phyloP scores from a whole-genome alignment of 2,113 vertebrate genomes.

The Chlamydotis undulata region DNA sequence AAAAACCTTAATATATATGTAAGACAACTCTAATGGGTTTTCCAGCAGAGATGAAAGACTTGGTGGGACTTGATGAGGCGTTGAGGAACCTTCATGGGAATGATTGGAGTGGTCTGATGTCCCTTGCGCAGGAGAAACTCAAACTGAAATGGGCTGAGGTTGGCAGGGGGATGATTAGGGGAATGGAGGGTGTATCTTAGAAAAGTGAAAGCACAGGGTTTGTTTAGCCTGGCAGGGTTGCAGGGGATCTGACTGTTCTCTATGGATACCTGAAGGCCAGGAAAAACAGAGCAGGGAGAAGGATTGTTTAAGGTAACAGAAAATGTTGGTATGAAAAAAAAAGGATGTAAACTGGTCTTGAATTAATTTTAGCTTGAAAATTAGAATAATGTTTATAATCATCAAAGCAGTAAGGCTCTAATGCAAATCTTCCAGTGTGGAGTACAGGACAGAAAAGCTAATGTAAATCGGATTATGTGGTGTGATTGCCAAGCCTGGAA shows the following conservation, averaged over 20 bases:
- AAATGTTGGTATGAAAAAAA: background rate
- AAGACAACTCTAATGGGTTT: background rate
- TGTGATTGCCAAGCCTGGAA: background rate
- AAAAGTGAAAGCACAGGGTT: background rate
- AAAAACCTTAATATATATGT: background rate
- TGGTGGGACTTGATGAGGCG: fast-evolving
- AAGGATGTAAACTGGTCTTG: background rate
- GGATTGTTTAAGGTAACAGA: background rate
- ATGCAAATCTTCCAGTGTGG: background rate
- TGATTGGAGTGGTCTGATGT: background rate
- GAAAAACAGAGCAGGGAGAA: background rate
- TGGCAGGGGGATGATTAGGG: background rate
- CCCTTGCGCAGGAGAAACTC: too few species aligned
- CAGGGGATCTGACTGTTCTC: background rate
- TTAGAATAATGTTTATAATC: background rate
- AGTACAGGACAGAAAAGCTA: background rate
- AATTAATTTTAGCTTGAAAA: background rate
- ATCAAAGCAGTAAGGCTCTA: background rate
- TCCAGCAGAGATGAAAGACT: background rate
- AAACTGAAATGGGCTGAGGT: background rate
- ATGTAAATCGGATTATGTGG: background rate
- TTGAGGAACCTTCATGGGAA: background rate
- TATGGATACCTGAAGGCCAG: background rate
- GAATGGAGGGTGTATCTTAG: background rate
- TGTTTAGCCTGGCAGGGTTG: background rate